A percentile compares a stretch with the other conserved stretches of the same genome.
These are phyloP conservation scores for Drosophila multiciliata DNA, from an alignment of 2,888 invertebrate genomes.

Conservation along the genomic window DNA sequence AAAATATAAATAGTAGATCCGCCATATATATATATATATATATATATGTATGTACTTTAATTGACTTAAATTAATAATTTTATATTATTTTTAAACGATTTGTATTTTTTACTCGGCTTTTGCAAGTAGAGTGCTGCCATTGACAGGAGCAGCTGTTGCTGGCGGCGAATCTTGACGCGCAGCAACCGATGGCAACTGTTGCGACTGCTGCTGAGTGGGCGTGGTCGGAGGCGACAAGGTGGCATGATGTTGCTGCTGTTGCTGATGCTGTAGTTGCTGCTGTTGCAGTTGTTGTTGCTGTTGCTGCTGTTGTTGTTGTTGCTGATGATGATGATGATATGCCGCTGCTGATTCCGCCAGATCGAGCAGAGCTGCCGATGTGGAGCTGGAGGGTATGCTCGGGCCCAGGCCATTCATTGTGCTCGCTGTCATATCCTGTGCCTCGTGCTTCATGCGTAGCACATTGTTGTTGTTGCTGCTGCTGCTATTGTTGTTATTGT, in stretches of 20 bases:
- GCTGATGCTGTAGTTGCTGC: slow-evolving; percentile 5
- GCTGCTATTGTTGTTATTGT: slow-evolving; percentile 70
- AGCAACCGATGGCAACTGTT: slow-evolving; percentile 34
- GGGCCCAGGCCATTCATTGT: slow-evolving; percentile 83
- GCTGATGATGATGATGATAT: slow-evolving; percentile 75
- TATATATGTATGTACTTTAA: slow-evolving; percentile 21
- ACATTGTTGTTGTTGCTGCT: slow-evolving; percentile 76
- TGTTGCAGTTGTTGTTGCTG: slow-evolving; percentile 60
- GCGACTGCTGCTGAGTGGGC: slow-evolving; percentile 70
- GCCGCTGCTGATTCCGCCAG: slow-evolving; percentile 69
- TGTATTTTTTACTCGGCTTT: slow-evolving; percentile 69
- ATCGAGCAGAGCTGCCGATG: slow-evolving; percentile 67
- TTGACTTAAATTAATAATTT: slow-evolving; percentile 21
- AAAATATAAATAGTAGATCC: slow-evolving; percentile 29
- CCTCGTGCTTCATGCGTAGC: slow-evolving; percentile 81
- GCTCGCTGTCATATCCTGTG: slow-evolving; percentile 84
- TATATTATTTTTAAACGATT: slow-evolving; percentile 25
- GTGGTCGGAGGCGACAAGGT: slow-evolving; percentile 81
- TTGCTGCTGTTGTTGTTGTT: slow-evolving; percentile 59
- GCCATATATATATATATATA: slow-evolving; percentile 17
- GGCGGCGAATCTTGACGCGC: slow-evolving; percentile 56
- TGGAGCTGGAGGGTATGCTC: slow-evolving; percentile 38
- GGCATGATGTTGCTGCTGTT: slow-evolving; percentile 63
- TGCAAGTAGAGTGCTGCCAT: slow-evolving; percentile 53
- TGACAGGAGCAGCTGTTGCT: slow-evolving; percentile 33